Conservation (phyloP, 2,113 vertebrate species). For the Muntiacus reevesi region DNA sequence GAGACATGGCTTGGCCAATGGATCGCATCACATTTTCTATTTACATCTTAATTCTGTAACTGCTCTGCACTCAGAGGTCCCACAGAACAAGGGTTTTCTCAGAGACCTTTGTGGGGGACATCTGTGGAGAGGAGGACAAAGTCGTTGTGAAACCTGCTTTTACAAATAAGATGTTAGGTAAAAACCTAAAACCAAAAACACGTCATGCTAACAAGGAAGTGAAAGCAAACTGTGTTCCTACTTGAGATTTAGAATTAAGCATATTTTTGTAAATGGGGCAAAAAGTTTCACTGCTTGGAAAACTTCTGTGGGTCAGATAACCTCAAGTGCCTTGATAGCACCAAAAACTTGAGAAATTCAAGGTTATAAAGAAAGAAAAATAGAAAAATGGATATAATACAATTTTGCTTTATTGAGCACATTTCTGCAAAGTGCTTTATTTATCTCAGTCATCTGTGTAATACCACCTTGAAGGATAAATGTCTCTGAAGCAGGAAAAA, state of each 20-base stretch:
- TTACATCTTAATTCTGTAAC: not conserved
- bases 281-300: not conserved
- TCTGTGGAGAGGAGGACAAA: not conserved
- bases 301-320: not conserved
- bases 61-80: not conserved
- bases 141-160: not conserved
- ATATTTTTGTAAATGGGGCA: not conserved
- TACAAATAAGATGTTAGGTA: not conserved
- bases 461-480: not conserved
- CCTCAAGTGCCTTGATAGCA: not conserved
- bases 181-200: not conserved
- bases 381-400: not conserved
- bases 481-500: not conserved
- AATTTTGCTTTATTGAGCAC: not conserved
- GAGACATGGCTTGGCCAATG: not conserved
- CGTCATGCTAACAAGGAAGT: not conserved
- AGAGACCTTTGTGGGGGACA: not conserved
- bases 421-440: not conserved
- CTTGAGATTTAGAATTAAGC: not conserved
- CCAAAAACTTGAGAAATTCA: not conserved
- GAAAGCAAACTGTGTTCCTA: not conserved
- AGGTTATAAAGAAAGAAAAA: not conserved
- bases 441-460: not conserved
- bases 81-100: not conserved
- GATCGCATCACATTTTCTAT: not conserved